These are phyloP conservation scores for Merluccius polli DNA, from an alignment of 2,797 vertebrate species.

Conservation along the genomic window DNA sequence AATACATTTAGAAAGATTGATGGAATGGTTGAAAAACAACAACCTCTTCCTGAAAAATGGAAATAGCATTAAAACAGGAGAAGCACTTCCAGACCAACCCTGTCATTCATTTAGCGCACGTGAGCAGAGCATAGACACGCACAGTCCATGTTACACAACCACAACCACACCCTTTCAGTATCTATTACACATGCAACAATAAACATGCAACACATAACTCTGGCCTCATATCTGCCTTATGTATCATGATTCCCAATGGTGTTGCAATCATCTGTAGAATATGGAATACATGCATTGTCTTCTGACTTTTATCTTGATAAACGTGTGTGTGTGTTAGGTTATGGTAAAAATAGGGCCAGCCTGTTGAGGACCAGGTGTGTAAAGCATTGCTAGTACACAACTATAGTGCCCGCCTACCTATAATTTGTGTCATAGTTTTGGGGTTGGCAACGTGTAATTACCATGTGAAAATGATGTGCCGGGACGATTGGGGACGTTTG, in stretches of 20 bases:
- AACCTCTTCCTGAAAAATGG: neutral
- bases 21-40: neutral
- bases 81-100: neutral
- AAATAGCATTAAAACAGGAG: neutral
- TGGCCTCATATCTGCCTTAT: neutral
- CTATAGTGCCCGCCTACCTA: slow-evolving; percentile 76
- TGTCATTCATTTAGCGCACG: slow-evolving; percentile 8
- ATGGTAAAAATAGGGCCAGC: slow-evolving; percentile 36
- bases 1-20: neutral
- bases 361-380: slow-evolving; percentile 50
- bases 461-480: slow-evolving; percentile 81
- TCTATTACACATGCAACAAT: neutral
- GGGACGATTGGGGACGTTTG: slow-evolving; percentile 73
- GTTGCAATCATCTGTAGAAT: neutral
- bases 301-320: neutral
- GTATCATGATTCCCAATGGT: neutral
- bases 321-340: neutral
- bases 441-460: slow-evolving; percentile 76
- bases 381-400: slow-evolving; percentile 66
- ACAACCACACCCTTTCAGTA: neutral
- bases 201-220: neutral
- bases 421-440: slow-evolving; percentile 83
- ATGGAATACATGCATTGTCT: neutral
- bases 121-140: neutral
- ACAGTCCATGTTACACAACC: neutral